Percentiles rank a stretch among this genome's conserved stretches.
These are phyloP conservation scores for Chelonoidis abingdonii DNA, from an alignment of 2,113 vertebrate genomes.

Conservation along the genomic window DNA sequence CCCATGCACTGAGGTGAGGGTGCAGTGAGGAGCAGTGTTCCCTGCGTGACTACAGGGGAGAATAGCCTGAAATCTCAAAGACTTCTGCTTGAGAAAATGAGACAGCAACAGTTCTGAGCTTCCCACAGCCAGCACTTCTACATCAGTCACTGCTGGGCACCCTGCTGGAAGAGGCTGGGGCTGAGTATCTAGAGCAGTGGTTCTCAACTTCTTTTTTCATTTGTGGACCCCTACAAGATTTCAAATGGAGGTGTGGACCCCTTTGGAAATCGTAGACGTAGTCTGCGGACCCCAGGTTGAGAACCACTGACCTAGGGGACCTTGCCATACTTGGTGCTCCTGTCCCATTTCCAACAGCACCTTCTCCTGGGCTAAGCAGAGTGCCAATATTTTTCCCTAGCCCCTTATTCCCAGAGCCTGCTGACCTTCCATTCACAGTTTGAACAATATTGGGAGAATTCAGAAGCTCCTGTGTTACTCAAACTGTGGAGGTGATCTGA, in stretches of 20 bases:
- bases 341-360: not conserved
- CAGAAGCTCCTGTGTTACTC: not conserved
- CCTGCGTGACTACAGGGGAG: not conserved
- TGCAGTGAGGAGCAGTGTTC: not conserved
- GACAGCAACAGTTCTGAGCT: not conserved
- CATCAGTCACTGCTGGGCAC: not conserved
- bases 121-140: not conserved
- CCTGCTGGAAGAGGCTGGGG: not conserved
- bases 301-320: not conserved
- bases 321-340: not conserved
- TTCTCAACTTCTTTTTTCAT: not conserved
- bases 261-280: not conserved
- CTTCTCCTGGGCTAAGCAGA: constrained; percentile 48
- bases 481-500: not conserved
- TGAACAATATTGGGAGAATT: not conserved
- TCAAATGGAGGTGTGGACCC: not conserved
- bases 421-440: not conserved
- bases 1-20: not conserved
- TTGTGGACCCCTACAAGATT: not conserved
- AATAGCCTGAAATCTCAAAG: not conserved
- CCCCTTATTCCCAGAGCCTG: constrained; percentile 19
- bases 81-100: not conserved
- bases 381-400: constrained; percentile 14
- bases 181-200: not conserved
- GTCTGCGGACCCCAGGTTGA: not conserved